Base-by-base conservation (phyloP, 2,888 invertebrate species). In the Hololepta plana region DNA sequence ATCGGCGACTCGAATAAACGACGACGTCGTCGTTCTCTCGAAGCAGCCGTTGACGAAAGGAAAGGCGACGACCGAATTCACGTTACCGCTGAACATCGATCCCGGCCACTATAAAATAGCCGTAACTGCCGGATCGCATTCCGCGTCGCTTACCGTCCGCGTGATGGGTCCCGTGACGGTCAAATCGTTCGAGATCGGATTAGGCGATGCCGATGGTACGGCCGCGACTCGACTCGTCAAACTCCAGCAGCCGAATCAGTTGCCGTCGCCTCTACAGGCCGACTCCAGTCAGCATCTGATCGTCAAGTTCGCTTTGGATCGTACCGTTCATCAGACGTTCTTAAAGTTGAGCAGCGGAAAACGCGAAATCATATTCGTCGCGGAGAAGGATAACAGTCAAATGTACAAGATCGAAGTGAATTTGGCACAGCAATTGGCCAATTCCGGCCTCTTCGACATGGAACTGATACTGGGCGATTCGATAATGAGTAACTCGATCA, bases 381-480 rank as follows among this genome's bases (percentile, higher is more conserved):
- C 93, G 1, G 93, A 95, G 48, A 74, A 77, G 3, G 91, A 91
- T 46, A 59, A 59, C 34, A 71, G 72, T 44, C 37, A 46, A 26
- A 57, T 70, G 1, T 93, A 95, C 54, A 87, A 84, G 57, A 79
- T 93, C 36, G 91, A 93, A 46, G 67, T 96, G 22, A 64, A 70
- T 20, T 70, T 82, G 38, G 74, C 74, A 9, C 71, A 72, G 42
- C 85, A 87, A 43, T 72, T 96, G 43, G 67, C 67, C 36, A 57
- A 64, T 28, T 77, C 79, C 23, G 95, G 90, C 17, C 53, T 62
- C 22, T 91, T 91, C 57, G 63, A 71, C 33, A 60, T 95, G 35
- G 77, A 77, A 38, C 48, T 96, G 34, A 75, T 88, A 38, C 61
- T 96, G 27, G 98, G 96, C 3, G 98, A 96, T 62, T 72, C 84